Base-by-base conservation (phyloP, 1,140 invertebrate species). In the Archivesica marissinica region DNA sequence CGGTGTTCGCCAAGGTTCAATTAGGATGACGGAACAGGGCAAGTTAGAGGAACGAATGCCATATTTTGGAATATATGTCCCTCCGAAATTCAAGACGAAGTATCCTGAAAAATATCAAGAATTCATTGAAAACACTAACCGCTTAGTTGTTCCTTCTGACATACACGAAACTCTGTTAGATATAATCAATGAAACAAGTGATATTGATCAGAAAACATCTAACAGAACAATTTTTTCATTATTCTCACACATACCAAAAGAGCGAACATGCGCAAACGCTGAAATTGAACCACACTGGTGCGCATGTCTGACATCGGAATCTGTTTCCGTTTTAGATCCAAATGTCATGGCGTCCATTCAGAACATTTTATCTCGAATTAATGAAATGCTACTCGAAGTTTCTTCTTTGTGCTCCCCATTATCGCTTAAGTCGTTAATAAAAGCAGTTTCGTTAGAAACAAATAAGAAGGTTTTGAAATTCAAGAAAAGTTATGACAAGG, bases 201-300 rank as follows among this genome's bases (percentile, higher is more conserved):
- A 64, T 64, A 4, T 23, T 9, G 28, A 56, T 20, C 20, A 64
- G 6, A 89, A 90, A 93, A 38, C 92, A 86, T n/a, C 90, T 93
- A 23, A 93, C 25, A 52, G 52, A 35, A 9, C 44, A 20, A 20
- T 47, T 47, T 95, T 97, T 41, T 97, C 96, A 70, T 94, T 97
- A 28, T 96, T 97, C 89, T 90, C 85, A 25, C 86, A 91, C 82
- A 92, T 94, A 23, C 92, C 94, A 7, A 95, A 96, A 85, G 95
- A 96, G 59, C 95, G 98, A 59, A 97, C 96, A 4, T 99, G 98
- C 92, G 95, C 95, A n/a, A 96, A 98, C 93, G 98, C 98, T 3
- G 97, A 96, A 39, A 97, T 99, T 68, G 97, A 98, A 91, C 96
- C 97, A 0, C 98, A 99, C 93, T 99, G 98, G 98, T 99, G 98